These are phyloP conservation scores for Melitaea cinxia DNA, from an alignment of 1,140 invertebrate species.

Conservation along the genomic window DNA sequence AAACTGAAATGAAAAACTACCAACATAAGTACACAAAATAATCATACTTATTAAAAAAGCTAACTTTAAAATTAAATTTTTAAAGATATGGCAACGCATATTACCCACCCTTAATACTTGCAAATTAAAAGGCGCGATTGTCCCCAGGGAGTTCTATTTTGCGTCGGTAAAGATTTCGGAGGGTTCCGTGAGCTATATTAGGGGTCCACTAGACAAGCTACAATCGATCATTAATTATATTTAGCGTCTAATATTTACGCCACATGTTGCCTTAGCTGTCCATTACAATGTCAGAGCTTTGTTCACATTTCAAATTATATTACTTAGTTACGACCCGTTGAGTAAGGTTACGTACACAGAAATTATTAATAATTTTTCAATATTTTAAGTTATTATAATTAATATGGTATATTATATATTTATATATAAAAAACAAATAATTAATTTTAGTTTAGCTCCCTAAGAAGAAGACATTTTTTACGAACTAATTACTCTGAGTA, in stretches of 20 bases:
- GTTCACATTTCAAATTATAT: constrained; percentile 1
- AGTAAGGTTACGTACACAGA: too few species aligned
- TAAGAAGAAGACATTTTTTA: too few species aligned
- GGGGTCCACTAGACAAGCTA: constrained; percentile 54
- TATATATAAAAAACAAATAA: too few species aligned
- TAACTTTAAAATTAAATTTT: constrained; percentile 11
- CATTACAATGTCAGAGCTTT: constrained; percentile 29
- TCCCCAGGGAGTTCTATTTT: constrained; percentile 65
- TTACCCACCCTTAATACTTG: constrained; percentile 57
- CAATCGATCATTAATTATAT: constrained; percentile 80
- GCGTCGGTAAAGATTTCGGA: constrained; percentile 69
- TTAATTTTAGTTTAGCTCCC: too few species aligned
- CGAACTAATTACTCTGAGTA: too few species aligned
- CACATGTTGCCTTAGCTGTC: constrained; percentile 61
- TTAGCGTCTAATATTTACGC: constrained; percentile 71
- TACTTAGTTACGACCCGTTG: too few species aligned
- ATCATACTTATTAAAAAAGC: too few species aligned
- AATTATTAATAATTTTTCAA: too few species aligned
- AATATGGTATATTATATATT: too few species aligned
- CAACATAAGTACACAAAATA: too few species aligned
- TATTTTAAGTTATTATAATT: background rate
- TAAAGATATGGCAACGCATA: constrained; percentile 26
- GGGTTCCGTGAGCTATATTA: constrained; percentile 56
- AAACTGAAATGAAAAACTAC: too few species aligned
- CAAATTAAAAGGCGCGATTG: constrained; percentile 76